Evolutionary conservation across 2,113 vertebrate genomes (phyloP), one percentile per base, ranked within the genome.

Genomic region (Prochilodus magdalenae): DNA sequence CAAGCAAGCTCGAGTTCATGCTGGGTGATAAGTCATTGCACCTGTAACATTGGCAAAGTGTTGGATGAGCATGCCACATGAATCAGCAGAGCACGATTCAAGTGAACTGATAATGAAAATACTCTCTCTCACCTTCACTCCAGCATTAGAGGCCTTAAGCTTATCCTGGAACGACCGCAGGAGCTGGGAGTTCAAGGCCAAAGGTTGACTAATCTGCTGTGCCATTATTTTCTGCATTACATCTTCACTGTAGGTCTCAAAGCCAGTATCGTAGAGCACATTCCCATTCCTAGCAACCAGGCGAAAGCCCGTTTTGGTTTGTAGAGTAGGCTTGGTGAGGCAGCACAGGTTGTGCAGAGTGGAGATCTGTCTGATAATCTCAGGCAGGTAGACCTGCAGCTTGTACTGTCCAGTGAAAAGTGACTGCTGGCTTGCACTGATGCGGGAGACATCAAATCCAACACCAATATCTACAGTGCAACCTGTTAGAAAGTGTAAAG

Each of bases 401-500:
- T 87, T 94, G 80, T 73, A 81, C 71, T 93, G 94, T 76, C 92
- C 79, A 15, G 80, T 89, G 67, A 87, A 40, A 24, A 92, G 84
- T 49, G 80, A 66, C 26, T 55, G 77, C 16, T 79, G 82, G 0
- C 47, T 72, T 0, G 4, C 0, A 7, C 65, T 40, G 66, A 0
- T 83, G 11, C 24, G 81, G 0, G 96, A 94, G 81, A 93, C 92
- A 82, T 97, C 96, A n/a, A 97, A 91, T 70, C 94, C 96, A 81
- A 97, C 47, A 69, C 93, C 94, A 84, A 98, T 88, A 79, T 96
- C 94, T 7, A 96, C 73, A 44, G 18, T 49, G 63, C 96, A 97
- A 57, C n/a, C 96, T 96, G 86, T 14, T 53, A 81, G 76, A 59
- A 55, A 1, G 27, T 3, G 71, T 0, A 88, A n/a, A 16, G 72